Percentiles rank a stretch among this genome's conserved stretches.
Conservation (phyloP, 1,140 invertebrate genomes). For the Lepidurus apus region DNA sequence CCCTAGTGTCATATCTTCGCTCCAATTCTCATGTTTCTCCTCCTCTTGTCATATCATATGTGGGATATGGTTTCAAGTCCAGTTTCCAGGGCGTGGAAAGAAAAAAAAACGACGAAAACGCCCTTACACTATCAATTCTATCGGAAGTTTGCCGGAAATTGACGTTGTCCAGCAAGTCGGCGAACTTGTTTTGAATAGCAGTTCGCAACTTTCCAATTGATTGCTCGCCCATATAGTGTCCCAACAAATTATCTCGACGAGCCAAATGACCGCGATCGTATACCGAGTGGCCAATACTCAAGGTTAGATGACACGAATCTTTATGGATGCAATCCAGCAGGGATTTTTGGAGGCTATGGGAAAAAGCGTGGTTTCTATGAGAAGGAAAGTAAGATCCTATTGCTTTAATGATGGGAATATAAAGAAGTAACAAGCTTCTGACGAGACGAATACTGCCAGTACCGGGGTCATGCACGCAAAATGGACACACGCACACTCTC, state of each 20-base stretch:
- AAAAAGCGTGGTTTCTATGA: slow-evolving; percentile 1
- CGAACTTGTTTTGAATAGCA: neutral
- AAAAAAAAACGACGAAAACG: neutral
- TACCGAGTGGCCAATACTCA: too few relatives aligned
- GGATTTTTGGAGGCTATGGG: neutral
- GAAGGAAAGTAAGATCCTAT: neutral
- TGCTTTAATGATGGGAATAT: slow-evolving; percentile 5
- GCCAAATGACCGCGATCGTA: too few relatives aligned
- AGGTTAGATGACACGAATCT: too few relatives aligned
- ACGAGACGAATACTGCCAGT: neutral
- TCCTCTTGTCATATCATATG: neutral
- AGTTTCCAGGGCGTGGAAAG: neutral
- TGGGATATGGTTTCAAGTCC: neutral
- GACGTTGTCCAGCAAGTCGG: neutral
- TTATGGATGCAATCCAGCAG: too few relatives aligned
- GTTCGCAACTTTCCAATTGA: neutral
- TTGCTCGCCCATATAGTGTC: neutral
- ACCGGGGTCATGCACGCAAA: slow-evolving; percentile 20
- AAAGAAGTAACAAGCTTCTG: neutral
- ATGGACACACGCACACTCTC: slow-evolving; percentile 12
- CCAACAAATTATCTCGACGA: too few relatives aligned
- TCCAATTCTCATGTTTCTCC: neutral
- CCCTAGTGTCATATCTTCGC: neutral
- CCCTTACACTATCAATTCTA: slow-evolving; percentile 2
- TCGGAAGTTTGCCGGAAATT: neutral